phyloP scores from a whole-genome alignment of 2,797 vertebrate species.

The Chaetodon trifasciatus region DNA sequence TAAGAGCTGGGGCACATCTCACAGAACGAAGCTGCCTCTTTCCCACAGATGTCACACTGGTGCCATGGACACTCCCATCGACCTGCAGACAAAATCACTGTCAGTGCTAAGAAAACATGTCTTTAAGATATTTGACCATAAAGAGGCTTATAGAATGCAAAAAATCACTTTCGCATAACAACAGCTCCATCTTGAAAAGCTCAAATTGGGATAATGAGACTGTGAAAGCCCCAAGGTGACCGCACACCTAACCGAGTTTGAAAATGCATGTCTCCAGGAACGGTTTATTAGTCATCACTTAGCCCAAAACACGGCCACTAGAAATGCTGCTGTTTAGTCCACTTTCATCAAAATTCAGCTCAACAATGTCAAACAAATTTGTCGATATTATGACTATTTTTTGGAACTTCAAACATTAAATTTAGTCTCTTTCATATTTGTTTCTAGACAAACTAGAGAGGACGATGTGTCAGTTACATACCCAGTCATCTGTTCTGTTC shows the following conservation, averaged over 20 bases:
- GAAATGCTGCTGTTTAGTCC: not conserved
- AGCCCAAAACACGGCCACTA: not conserved
- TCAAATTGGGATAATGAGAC: not conserved
- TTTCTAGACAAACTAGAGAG: too few species aligned
- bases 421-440: too few species aligned
- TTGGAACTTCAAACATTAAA: too few species aligned
- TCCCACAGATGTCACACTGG: constrained; percentile 95
- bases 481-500: not conserved
- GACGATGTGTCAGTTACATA: too few species aligned
- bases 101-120: constrained; percentile 9
- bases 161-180: not conserved
- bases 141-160: not conserved
- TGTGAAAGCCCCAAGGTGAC: not conserved
- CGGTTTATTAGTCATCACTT: not conserved
- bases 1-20: constrained; percentile 99
- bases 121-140: not conserved
- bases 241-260: not conserved
- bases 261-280: not conserved
- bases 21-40: constrained; percentile 96
- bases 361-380: not conserved
- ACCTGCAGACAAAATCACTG: constrained; percentile 81
- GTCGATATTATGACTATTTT: not conserved
- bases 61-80: constrained; percentile 99
- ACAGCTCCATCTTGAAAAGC: not conserved
- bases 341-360: not conserved